These are phyloP conservation scores for Sebastes paucispinis DNA, from an alignment of 2,797 vertebrate species.

Conservation along the genomic window DNA sequence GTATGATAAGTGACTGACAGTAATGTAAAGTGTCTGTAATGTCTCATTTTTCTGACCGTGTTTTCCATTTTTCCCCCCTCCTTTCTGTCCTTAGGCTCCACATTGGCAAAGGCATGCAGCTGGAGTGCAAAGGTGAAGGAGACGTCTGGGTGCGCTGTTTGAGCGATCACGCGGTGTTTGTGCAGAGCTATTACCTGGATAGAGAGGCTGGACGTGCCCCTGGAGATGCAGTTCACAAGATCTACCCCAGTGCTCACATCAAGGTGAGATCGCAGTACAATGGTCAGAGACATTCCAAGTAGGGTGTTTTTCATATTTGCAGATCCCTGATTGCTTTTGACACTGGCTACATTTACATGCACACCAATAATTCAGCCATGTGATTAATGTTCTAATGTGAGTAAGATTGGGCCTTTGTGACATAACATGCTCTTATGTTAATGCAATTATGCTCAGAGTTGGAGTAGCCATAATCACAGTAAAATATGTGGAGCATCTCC, in stretches of 20 bases:
- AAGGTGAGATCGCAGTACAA: slow-evolving; percentile 83
- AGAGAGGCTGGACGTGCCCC: slow-evolving; percentile 94
- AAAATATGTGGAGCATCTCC: too few relatives aligned
- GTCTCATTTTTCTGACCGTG: background rate
- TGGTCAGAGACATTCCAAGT: background rate
- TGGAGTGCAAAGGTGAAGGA: slow-evolving; percentile 97
- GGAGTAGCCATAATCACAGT: background rate
- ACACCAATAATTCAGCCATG: background rate
- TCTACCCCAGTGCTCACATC: slow-evolving; percentile 96
- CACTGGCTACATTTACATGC: background rate
- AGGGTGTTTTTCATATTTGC: background rate
- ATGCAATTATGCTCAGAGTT: background rate
- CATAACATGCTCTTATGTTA: background rate
- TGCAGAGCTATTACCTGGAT: slow-evolving; percentile 97
- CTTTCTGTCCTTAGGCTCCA: slow-evolving; percentile 84
- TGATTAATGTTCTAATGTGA: background rate
- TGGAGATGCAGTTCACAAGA: slow-evolving; percentile 96
- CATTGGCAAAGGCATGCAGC: slow-evolving; percentile 96
- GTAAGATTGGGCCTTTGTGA: background rate
- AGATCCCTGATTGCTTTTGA: background rate
- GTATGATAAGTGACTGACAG: background rate
- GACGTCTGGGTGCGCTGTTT: slow-evolving; percentile 97
- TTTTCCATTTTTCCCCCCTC: background rate
- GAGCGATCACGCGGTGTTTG: slow-evolving; percentile 96
- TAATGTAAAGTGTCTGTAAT: background rate